Percentiles rank a stretch among this genome's conserved stretches.
phyloP scores from a whole-genome alignment of 2,113 vertebrate species.

The Semnornis frantzii region DNA sequence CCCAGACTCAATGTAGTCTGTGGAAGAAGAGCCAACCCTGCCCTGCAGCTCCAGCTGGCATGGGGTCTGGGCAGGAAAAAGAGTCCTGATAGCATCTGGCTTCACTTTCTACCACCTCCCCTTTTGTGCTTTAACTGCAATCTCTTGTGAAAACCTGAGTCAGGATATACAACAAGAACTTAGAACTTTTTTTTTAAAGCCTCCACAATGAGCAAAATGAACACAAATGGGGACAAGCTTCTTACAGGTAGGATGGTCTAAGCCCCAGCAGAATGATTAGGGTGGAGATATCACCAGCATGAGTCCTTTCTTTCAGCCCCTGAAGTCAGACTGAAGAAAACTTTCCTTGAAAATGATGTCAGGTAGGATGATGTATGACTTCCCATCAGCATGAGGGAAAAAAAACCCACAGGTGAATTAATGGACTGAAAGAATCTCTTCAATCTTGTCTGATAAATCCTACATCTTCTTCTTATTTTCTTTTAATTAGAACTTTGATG shows the following conservation, averaged over 20 bases:
- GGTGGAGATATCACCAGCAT: accelerated
- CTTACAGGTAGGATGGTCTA: not conserved
- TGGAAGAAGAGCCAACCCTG: not conserved
- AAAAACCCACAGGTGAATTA: not conserved
- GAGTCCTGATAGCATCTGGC: not conserved
- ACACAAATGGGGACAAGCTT: not conserved
- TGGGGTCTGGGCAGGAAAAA: not conserved
- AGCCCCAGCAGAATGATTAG: not conserved
- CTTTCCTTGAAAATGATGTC: not conserved
- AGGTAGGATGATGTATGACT: not conserved
- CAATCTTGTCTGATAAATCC: not conserved
- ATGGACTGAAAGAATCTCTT: not conserved
- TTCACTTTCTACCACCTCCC: not conserved
- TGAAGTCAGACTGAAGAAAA: not conserved
- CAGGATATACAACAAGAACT: not conserved
- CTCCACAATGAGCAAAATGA: not conserved
- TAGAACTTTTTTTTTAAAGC: not conserved
- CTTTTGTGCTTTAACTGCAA: not conserved
- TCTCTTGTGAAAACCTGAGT: not conserved
- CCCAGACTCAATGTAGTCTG: too few relatives aligned
- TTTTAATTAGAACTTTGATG: not conserved
- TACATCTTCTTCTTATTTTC: not conserved
- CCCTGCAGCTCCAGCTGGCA: not conserved
- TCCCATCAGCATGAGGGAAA: not conserved
- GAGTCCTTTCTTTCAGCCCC: not conserved